A percentile compares a stretch with the other conserved stretches of the same genome.
These are phyloP conservation scores for Drosophila tristis DNA, from an alignment of 1,140 invertebrate species.

Conservation along the genomic window DNA sequence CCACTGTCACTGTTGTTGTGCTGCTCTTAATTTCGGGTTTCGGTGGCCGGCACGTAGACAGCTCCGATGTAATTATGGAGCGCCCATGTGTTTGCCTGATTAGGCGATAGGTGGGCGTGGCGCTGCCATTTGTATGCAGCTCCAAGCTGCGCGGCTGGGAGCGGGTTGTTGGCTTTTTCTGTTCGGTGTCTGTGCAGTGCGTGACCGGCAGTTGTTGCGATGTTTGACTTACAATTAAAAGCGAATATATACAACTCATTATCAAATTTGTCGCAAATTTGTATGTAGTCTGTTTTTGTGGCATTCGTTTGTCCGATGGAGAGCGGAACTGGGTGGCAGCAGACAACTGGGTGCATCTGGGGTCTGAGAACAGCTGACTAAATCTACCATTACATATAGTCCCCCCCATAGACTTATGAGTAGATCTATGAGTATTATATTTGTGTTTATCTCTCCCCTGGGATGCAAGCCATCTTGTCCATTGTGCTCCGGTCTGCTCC, in stretches of 20 bases:
- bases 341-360: too few species aligned
- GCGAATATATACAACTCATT: slow-evolving; percentile 64
- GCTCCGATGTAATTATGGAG: slow-evolving; percentile 74
- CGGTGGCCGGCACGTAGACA: slow-evolving; percentile 67
- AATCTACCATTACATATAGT: too few species aligned
- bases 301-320: not conserved
- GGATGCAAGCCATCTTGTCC: slow-evolving; percentile 1
- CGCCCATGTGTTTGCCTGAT: slow-evolving; percentile 80
- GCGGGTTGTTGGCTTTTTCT: slow-evolving; percentile 6
- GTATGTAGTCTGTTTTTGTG: slow-evolving; percentile 19
- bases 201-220: slow-evolving; percentile 74
- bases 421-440: too few species aligned
- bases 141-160: slow-evolving; percentile 12
- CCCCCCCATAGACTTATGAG: too few species aligned
- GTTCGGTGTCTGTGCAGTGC: slow-evolving; percentile 31
- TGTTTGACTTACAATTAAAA: slow-evolving; percentile 81
- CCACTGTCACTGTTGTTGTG: slow-evolving; percentile 34
- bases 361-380: too few species aligned
- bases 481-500: not conserved
- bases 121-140: slow-evolving; percentile 65
- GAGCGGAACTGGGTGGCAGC: too few species aligned
- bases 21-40: slow-evolving; percentile 80
- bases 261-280: slow-evolving; percentile 80
- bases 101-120: slow-evolving; percentile 66
- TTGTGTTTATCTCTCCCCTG: too few species aligned